A percentile compares a stretch with the other conserved stretches of the same genome.
Evolutionary conservation across 2,113 vertebrate species (phyloP).

Genomic region (Nematolebias whitei): DNA sequence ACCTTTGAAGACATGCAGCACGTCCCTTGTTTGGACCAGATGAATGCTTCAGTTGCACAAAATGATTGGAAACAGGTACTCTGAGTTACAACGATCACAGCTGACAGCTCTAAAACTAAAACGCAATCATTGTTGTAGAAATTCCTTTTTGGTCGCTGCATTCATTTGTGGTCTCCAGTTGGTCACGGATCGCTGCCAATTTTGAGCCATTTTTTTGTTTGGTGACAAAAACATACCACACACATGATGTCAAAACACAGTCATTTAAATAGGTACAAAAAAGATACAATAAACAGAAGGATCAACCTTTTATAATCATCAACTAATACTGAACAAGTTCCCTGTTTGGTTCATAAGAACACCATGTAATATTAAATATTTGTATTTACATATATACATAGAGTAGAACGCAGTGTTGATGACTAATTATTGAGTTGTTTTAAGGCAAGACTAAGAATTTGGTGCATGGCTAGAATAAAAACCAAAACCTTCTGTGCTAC

Average conservation of each 20-base stretch:
- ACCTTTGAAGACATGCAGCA: slow-evolving; percentile 39
- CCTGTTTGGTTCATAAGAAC: slow-evolving; percentile 63
- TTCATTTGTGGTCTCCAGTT: slow-evolving; percentile 8
- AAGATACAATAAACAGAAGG: slow-evolving; percentile 25
- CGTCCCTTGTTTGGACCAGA: not conserved
- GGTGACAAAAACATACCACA: not conserved
- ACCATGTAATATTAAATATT: slow-evolving; percentile 52
- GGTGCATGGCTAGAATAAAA: slow-evolving; percentile 33
- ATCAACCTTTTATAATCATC: slow-evolving; percentile 41
- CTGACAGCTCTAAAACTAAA: no score
- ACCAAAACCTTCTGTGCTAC: slow-evolving; percentile 57
- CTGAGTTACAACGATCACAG: not conserved
- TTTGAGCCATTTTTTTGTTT: slow-evolving; percentile 1
- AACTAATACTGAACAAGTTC: slow-evolving; percentile 62
- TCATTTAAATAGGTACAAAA: slow-evolving; percentile 55
- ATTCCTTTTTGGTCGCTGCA: slow-evolving; percentile 9
- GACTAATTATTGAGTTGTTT: slow-evolving; percentile 58
- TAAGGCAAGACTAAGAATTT: slow-evolving; percentile 73
- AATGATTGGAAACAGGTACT: not conserved
- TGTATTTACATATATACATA: slow-evolving; percentile 72
- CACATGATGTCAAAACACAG: slow-evolving; percentile 31
- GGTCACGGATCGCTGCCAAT: slow-evolving; percentile 39
- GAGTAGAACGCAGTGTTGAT: slow-evolving; percentile 48
- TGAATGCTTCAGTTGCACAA: not conserved
- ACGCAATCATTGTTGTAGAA: not conserved